Evolutionary conservation across 2,888 invertebrate species (phyloP), one percentile per base, ranked within the genome.

Genomic region (Laothoe populi): DNA sequence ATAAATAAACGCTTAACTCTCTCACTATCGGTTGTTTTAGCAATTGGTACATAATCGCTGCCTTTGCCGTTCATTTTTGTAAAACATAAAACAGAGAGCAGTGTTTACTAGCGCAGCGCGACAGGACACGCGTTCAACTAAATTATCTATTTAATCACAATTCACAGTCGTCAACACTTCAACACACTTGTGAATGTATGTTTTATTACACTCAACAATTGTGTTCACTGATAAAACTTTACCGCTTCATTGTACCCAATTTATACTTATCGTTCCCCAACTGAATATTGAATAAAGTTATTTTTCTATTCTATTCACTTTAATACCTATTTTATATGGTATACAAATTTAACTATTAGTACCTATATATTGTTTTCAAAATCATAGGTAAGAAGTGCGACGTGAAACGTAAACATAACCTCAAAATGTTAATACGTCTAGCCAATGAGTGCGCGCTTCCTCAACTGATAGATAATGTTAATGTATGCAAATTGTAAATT

Each of bases 1-100:
- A 86, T 71, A 62, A 75, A 81, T 57, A 94, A 68, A 64, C 79
- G 74, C 49, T 73, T 69, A 60, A 90, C 86, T 71, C 94, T 87
- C 57, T 87, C 81, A 72, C 82, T 82, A 46, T 69, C 68, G 24
- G 87, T 84, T 61, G 86, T 73, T 62, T 71, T 79, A 64, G 73
- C 72, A 64, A 92, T 68, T n/a, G 90, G 90, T 59, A 92, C 86
- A 60, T 75, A 69, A 65, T 86, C 82, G 70, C 66, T 78, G 61
- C 71, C 75, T 61, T 79, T 78, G 69, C 71, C 75, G 69, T 68
- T 79, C 88, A 89, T 89, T 75, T 77, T 81, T 60, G 40, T 49
- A 44, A n/a, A 64, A 60, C 44, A 57, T n/a, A n/a, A n/a, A 38
- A 13, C 8, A n/a, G 7, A 26, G 38, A 49, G 45, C 19, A 58